A percentile compares a stretch with the other conserved stretches of the same genome.
These are phyloP conservation scores for Recurvirostra avosetta DNA, from an alignment of 2,113 vertebrate genomes.

Conservation along the genomic window DNA sequence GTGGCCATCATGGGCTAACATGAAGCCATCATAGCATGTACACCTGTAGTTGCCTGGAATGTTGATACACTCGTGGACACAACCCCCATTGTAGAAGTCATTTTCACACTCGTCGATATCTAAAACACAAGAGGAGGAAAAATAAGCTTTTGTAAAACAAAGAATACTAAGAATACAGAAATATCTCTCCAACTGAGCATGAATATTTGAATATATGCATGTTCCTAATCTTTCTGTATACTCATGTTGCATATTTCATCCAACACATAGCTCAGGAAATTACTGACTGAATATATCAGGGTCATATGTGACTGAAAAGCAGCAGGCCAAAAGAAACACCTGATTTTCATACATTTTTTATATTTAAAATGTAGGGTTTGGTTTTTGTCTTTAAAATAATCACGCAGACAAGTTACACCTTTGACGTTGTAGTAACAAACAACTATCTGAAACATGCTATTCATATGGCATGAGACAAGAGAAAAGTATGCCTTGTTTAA, in stretches of 20 bases:
- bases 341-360: neutral
- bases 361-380: neutral
- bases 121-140: conserved; percentile 60
- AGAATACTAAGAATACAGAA: neutral
- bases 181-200: neutral
- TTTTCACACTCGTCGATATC: conserved; percentile 98
- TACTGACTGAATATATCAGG: neutral
- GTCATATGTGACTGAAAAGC: neutral
- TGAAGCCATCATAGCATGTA: conserved; percentile 97
- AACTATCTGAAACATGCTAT: neutral
- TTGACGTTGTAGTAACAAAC: neutral
- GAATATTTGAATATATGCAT: neutral
- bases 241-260: neutral
- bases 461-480: neutral
- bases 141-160: neutral
- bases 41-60: conserved; percentile 98
- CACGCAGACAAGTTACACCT: neutral
- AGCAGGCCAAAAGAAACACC: neutral
- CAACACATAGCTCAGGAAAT: neutral
- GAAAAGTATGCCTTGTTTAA: neutral
- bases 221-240: neutral
- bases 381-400: neutral
- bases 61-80: conserved; percentile 97
- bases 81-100: conserved; percentile 94
- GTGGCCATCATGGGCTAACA: conserved; percentile 94